Evolutionary conservation across 2,113 vertebrate genomes (phyloP).

Genomic region (Dromiciops gliroides): DNA sequence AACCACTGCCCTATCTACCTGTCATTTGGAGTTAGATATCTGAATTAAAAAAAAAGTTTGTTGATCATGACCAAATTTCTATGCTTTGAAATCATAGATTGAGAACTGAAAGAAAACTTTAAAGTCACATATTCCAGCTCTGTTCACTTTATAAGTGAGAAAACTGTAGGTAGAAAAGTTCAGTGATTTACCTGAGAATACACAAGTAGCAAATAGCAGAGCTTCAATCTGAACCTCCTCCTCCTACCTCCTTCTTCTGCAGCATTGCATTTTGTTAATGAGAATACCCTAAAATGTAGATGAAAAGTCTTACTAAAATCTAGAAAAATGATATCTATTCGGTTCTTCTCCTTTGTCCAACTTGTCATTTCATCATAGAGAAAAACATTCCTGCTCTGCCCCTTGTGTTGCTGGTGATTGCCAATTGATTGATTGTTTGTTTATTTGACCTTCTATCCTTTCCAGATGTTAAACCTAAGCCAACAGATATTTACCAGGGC

Average conservation of each 20-base stretch:
- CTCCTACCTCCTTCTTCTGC: too few species aligned
- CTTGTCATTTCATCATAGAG: neutral
- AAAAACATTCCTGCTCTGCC: neutral
- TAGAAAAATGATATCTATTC: neutral
- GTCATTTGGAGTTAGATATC: neutral
- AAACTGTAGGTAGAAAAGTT: neutral
- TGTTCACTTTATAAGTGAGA: neutral
- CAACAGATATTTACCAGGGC: conserved; percentile 21
- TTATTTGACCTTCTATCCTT: conserved; percentile 23
- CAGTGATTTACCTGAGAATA: neutral
- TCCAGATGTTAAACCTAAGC: conserved; percentile 1
- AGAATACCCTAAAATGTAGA: neutral
- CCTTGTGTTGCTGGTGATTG: conserved; percentile 14
- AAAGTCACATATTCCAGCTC: neutral
- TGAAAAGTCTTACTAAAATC: conserved; percentile 23
- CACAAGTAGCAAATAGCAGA: neutral
- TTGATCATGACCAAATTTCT: neutral
- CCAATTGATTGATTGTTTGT: conserved; percentile 44
- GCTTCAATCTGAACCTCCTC: neutral
- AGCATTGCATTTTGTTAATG: neutral
- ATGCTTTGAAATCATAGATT: neutral
- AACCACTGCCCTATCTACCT: neutral
- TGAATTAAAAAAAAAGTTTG: neutral
- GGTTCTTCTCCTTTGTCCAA: neutral
- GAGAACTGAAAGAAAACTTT: neutral